These are phyloP conservation scores for Neostethus bicornis DNA, from an alignment of 2,797 vertebrate species.

Conservation along the genomic window DNA sequence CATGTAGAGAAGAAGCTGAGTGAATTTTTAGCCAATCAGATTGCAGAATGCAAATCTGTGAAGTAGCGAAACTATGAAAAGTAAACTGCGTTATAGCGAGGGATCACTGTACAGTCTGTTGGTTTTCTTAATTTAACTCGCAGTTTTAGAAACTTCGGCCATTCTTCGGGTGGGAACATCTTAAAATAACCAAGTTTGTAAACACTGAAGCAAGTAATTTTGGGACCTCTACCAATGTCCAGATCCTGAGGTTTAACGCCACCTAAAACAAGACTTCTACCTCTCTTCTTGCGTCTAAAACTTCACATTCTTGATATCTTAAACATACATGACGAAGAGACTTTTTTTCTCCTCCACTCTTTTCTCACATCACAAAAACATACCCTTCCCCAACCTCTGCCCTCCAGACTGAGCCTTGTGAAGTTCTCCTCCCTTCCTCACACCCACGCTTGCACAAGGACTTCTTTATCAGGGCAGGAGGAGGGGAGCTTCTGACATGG, in stretches of 20 bases:
- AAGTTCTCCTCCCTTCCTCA: conserved; percentile 65
- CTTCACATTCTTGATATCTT: conserved; percentile 8
- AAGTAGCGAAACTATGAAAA: too few relatives aligned
- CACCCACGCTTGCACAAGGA: conserved; percentile 71
- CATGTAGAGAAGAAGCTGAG: too few relatives aligned
- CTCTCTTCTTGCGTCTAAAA: background rate
- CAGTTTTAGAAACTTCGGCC: background rate
- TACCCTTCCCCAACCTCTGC: conserved; percentile 59
- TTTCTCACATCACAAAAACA: conserved; percentile 33
- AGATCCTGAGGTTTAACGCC: background rate
- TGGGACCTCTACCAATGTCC: background rate
- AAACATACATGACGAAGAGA: conserved; percentile 14
- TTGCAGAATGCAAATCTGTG: too few relatives aligned
- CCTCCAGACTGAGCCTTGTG: conserved; percentile 55
- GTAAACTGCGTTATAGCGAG: too few relatives aligned
- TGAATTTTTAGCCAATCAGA: too few relatives aligned
- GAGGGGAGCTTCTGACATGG: conserved; percentile 43
- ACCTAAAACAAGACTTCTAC: background rate
- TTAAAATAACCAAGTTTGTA: background rate
- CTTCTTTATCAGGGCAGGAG: conserved; percentile 68
- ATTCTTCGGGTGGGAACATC: background rate
- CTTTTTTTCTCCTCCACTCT: conserved; percentile 5
- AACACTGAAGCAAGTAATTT: background rate
- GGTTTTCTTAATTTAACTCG: too few relatives aligned
- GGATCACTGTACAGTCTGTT: too few relatives aligned